These are phyloP conservation scores for Papilio protenor DNA, from an alignment of 2,888 invertebrate species.

Conservation along the genomic window DNA sequence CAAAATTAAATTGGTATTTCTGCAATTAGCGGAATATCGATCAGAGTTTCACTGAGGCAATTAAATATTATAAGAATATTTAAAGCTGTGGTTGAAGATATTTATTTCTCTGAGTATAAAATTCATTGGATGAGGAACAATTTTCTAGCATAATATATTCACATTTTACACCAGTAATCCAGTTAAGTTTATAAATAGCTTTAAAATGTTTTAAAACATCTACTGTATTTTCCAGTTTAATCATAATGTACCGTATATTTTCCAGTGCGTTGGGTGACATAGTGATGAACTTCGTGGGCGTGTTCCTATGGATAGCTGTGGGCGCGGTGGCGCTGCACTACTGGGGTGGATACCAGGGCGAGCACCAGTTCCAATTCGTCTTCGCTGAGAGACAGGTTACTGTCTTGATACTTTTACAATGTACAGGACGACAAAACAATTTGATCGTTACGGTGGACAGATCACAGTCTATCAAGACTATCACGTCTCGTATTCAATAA, in stretches of 20 bases:
- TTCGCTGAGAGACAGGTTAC: constrained; percentile 89
- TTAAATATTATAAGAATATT: no score
- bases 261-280: constrained; percentile 90
- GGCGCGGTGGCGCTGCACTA: constrained; percentile 95
- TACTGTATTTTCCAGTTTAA: not conserved
- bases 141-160: no score
- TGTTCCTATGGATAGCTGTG: constrained; percentile 93
- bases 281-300: constrained; percentile 94
- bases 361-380: constrained; percentile 89
- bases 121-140: no score
- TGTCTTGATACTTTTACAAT: not conserved
- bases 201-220: no score
- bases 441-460: no score
- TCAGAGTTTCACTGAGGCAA: no score
- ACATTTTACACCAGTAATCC: no score
- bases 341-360: constrained; percentile 94
- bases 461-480: no score
- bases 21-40: not conserved
- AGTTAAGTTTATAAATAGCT: no score
- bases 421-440: not conserved
- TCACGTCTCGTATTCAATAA: no score
- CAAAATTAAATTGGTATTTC: not conserved
- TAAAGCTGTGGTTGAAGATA: no score
- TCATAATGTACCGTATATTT: constrained; percentile 4
- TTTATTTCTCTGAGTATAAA: no score